Percentiles rank a stretch among this genome's conserved stretches.
These are phyloP conservation scores for Tamias sibiricus DNA, from an alignment of 2,113 vertebrate species.

Conservation along the genomic window DNA sequence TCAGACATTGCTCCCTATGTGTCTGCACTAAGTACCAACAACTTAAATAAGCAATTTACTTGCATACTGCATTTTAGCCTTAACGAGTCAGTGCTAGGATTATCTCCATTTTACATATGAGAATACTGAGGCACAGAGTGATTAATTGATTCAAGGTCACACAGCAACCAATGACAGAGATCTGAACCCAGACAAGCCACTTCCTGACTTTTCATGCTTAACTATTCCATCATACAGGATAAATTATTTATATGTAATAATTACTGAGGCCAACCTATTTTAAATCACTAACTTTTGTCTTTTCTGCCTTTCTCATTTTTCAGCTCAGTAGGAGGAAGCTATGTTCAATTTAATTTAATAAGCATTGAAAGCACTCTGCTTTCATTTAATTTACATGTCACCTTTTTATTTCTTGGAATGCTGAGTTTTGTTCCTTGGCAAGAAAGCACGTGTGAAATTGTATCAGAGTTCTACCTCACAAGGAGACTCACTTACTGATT, in stretches of 20 bases:
- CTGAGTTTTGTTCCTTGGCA: background rate
- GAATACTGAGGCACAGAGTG: background rate
- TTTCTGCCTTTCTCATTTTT: slow-evolving; percentile 47
- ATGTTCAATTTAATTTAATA: slow-evolving; percentile 59
- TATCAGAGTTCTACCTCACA: background rate
- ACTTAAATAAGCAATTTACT: background rate
- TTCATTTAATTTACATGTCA: slow-evolving; percentile 17
- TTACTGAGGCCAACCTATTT: background rate
- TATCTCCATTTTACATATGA: background rate
- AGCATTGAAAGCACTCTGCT: background rate
- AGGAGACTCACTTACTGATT: background rate
- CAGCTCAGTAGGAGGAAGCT: slow-evolving; percentile 43
- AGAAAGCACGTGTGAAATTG: background rate
- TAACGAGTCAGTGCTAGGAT: background rate
- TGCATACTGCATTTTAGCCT: background rate
- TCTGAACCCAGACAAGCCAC: background rate
- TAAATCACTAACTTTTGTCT: slow-evolving; percentile 17
- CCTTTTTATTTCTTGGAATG: background rate
- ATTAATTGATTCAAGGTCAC: background rate
- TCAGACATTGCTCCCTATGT: background rate
- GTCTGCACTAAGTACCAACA: background rate
- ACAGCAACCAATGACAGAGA: background rate
- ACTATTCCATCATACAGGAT: background rate
- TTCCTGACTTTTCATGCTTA: slow-evolving; percentile 4
- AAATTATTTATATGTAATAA: background rate